phyloP scores from a whole-genome alignment of 2,113 vertebrate genomes.

The Delphinapterus leucas region DNA sequence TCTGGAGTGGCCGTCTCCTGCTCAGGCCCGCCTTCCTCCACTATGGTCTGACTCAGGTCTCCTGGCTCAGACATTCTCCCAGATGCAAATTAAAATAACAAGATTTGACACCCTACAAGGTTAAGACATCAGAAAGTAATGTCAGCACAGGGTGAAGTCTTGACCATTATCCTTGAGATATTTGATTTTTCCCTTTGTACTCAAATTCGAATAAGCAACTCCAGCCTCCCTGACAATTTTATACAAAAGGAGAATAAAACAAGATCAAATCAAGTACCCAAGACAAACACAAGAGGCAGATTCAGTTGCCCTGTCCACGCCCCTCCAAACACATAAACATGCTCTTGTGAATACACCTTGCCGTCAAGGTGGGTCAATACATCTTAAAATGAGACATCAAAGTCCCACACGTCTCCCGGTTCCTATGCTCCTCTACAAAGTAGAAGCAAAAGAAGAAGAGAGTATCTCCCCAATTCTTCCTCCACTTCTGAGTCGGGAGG shows the following conservation, averaged over 20 bases:
- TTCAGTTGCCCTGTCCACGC: not conserved
- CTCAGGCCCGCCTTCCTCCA: constrained; percentile 79
- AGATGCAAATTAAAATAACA: constrained; percentile 80
- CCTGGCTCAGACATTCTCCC: constrained; percentile 88
- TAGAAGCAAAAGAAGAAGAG: not conserved
- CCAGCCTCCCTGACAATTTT: not conserved
- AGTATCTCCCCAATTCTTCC: not conserved
- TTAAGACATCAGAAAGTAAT: constrained; percentile 65
- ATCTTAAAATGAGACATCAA: not conserved
- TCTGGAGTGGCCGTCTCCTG: constrained; percentile 79
- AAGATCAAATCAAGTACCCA: not conserved
- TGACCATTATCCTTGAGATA: not conserved
- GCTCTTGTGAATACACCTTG: rapidly evolving
- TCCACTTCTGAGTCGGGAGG: not conserved
- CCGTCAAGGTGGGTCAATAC: not conserved
- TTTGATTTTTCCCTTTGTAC: constrained; percentile 8
- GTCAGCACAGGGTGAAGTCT: not conserved
- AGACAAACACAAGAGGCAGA: not conserved
- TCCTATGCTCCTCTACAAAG: not conserved
- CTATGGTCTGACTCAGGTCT: constrained; percentile 79
- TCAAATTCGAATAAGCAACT: not conserved
- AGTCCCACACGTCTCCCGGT: not conserved
- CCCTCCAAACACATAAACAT: not conserved
- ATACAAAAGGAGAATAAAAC: not conserved
- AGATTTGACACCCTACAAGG: constrained; percentile 79